Percentiles rank a stretch among this genome's conserved stretches.
Evolutionary conservation across 1,140 invertebrate species (phyloP).

Genomic region (Linepithema humile): DNA sequence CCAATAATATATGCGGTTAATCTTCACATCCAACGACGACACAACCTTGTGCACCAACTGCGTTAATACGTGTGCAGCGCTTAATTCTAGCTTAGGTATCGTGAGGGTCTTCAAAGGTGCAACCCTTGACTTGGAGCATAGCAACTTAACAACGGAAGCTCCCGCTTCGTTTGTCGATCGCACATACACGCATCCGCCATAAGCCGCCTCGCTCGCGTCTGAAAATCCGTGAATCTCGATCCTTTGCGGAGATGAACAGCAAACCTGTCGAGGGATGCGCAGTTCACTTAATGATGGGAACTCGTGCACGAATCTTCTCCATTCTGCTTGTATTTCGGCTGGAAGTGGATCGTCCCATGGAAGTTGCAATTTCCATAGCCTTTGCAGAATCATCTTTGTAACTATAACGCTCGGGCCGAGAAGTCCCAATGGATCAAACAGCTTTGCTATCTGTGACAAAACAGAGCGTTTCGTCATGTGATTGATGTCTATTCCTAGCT

Average conservation of each 20-base stretch:
- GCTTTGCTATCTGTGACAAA: neutral
- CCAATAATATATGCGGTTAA: neutral
- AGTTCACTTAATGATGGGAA: neutral
- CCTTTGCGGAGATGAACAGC: neutral
- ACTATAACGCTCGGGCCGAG: neutral
- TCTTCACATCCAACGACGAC: neutral
- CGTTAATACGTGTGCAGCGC: neutral
- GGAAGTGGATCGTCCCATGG: neutral
- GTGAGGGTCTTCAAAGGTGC: neutral
- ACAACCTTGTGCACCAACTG: neutral
- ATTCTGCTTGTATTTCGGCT: neutral
- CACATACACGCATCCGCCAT: neutral
- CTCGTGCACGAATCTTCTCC: neutral
- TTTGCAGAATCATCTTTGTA: neutral
- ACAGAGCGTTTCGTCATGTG: neutral
- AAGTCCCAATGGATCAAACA: neutral
- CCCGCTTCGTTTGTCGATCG: neutral
- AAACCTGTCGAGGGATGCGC: neutral
- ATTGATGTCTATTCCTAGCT: accelerated
- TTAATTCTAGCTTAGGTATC: constrained; percentile 9
- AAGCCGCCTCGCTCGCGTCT: neutral
- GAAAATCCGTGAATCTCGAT: neutral
- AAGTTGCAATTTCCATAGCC: neutral
- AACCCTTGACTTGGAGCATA: neutral
- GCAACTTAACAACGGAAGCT: neutral